phyloP scores from a whole-genome alignment of 2,797 vertebrate species.

The Erpetoichthys calabaricus region DNA sequence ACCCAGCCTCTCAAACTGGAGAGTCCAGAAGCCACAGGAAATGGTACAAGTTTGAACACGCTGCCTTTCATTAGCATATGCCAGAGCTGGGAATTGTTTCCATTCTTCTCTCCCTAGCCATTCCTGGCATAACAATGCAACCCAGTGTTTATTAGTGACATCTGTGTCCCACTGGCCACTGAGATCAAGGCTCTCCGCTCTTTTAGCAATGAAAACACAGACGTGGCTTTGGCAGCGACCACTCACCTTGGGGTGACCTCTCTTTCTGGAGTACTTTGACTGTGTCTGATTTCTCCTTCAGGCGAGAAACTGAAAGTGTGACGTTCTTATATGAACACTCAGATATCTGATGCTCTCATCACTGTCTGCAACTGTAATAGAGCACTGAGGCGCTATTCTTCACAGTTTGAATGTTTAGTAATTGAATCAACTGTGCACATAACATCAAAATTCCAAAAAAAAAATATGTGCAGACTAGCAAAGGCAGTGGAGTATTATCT shows the following conservation, averaged over 20 bases:
- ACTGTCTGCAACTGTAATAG: no score
- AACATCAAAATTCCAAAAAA: no score
- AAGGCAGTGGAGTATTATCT: no score
- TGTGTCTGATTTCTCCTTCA: no score
- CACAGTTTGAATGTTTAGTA: no score
- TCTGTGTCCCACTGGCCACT: constrained; percentile 7
- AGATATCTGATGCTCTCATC: no score
- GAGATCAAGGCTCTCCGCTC: background rate
- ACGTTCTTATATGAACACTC: no score
- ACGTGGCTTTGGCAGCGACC: constrained; percentile 6
- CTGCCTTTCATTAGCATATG: constrained; percentile 5
- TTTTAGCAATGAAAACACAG: constrained; percentile 3
- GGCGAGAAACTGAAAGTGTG: no score
- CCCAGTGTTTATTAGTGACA: constrained; percentile 3
- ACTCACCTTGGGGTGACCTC: background rate
- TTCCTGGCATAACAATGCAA: constrained; percentile 1
- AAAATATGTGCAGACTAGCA: no score
- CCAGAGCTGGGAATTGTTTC: constrained; percentile 2
- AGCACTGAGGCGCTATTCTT: no score
- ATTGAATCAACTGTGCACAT: no score
- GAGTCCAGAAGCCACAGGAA: constrained; percentile 1
- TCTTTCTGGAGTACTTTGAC: background rate
- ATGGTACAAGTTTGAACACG: background rate
- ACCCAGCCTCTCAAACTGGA: background rate
- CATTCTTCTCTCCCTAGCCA: background rate